Evolutionary conservation across 1,140 invertebrate species (phyloP).

Genomic region (Delia radicum): DNA sequence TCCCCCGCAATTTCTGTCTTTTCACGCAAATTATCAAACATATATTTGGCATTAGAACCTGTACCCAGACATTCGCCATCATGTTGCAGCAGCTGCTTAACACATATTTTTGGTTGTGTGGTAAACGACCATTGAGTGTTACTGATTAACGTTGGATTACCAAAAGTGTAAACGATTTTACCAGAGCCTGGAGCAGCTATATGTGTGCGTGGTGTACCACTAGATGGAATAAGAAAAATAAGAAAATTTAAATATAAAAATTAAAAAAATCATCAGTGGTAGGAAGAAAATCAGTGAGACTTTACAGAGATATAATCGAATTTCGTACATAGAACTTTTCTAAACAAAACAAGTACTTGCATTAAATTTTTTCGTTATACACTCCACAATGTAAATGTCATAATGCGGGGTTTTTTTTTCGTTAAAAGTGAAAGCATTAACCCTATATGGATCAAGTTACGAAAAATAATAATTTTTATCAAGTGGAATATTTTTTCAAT

Average conservation of each 20-base stretch:
- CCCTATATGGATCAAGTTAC: too few relatives aligned
- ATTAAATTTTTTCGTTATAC: too few relatives aligned
- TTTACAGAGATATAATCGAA: too few relatives aligned
- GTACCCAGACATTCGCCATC: constrained; percentile 19
- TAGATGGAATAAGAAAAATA: not conserved
- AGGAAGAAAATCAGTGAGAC: too few relatives aligned
- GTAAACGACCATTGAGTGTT: constrained; percentile 26
- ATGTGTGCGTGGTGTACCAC: constrained; percentile 30
- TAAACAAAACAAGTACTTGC: too few relatives aligned
- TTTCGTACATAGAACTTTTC: too few relatives aligned
- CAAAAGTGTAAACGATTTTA: constrained; percentile 34
- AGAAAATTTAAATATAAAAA: not conserved
- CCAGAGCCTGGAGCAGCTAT: constrained; percentile 30
- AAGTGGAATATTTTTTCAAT: too few relatives aligned
- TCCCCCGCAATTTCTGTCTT: constrained; percentile 29
- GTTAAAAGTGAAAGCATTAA: too few relatives aligned
- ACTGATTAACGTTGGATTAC: constrained; percentile 29
- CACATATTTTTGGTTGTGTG: constrained; percentile 21
- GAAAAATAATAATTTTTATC: too few relatives aligned
- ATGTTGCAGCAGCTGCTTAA: constrained; percentile 29
- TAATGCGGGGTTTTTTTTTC: too few relatives aligned
- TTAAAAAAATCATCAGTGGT: not conserved
- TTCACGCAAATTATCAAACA: constrained; percentile 30
- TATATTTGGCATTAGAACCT: constrained; percentile 26
- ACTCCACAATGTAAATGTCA: too few relatives aligned